Evolutionary conservation across 2,888 invertebrate species (phyloP).

Genomic region (Meloe dianella): DNA sequence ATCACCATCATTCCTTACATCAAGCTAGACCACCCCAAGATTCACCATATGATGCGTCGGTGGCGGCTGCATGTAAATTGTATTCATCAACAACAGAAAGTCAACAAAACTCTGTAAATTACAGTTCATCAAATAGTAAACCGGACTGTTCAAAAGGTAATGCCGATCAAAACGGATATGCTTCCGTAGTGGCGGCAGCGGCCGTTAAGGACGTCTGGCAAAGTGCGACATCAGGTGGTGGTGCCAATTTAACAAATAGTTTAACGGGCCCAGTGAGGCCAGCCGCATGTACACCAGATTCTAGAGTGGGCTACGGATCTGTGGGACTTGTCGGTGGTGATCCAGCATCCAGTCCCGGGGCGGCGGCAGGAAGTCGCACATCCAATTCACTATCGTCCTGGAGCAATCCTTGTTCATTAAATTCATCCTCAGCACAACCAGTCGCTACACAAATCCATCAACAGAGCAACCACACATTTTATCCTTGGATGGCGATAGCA

Average conservation of each 20-base stretch:
- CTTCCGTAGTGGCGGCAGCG: constrained; percentile 71
- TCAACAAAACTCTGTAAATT: constrained; percentile 66
- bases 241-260: constrained; percentile 69
- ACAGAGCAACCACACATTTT: constrained; percentile 92
- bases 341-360: constrained; percentile 77
- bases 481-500: constrained; percentile 99
- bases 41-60: constrained; percentile 89
- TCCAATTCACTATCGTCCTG: constrained; percentile 73
- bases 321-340: constrained; percentile 77
- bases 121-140: constrained; percentile 67
- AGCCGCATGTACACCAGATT: constrained; percentile 89
- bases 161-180: constrained; percentile 69
- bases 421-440: constrained; percentile 79
- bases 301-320: constrained; percentile 77
- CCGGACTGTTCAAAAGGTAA: constrained; percentile 77
- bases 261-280: constrained; percentile 75
- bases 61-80: constrained; percentile 82
- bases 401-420: constrained; percentile 88
- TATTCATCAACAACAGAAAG: constrained; percentile 72
- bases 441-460: constrained; percentile 85
- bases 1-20: constrained; percentile 75
- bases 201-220: constrained; percentile 70
- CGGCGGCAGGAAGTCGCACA: constrained; percentile 63
- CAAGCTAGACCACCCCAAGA: constrained; percentile 85
- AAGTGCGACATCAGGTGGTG: constrained; percentile 72